phyloP scores from a whole-genome alignment of 2,888 invertebrate species.

The Dasypolia templi region DNA sequence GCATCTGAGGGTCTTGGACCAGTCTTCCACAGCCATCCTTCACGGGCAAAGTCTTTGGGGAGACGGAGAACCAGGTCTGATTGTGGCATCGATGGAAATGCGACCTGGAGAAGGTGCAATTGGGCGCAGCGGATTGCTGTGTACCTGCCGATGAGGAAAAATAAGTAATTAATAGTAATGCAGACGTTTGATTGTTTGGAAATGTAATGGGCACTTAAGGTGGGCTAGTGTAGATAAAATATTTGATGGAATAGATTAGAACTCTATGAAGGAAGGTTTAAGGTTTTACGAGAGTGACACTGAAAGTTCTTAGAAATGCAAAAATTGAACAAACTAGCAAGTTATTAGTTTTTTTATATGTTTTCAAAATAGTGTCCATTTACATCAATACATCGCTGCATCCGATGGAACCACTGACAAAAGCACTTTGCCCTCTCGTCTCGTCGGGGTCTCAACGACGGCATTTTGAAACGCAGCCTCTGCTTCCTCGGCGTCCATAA shows the following conservation, averaged over 20 bases:
- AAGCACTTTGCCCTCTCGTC: too few species aligned
- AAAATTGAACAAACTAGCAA: too few species aligned
- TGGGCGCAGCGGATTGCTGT: slow-evolving; percentile 96
- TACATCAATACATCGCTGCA: too few species aligned
- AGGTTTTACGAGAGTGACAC: too few species aligned
- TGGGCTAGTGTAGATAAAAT: neutral
- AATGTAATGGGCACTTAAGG: neutral
- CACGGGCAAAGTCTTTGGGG: slow-evolving; percentile 95
- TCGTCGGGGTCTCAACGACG: too few species aligned
- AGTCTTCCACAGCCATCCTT: slow-evolving; percentile 97
- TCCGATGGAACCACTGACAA: too few species aligned
- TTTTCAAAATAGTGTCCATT: too few species aligned
- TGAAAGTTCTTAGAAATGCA: too few species aligned
- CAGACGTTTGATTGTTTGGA: neutral
- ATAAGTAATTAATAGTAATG: neutral
- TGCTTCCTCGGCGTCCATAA: too few species aligned
- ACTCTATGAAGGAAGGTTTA: neutral
- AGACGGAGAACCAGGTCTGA: slow-evolving; percentile 93
- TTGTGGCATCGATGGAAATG: slow-evolving; percentile 94
- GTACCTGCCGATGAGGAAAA: slow-evolving; percentile 85
- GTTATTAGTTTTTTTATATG: too few species aligned
- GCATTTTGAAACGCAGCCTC: too few species aligned
- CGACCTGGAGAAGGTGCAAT: slow-evolving; percentile 95
- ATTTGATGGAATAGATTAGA: neutral
- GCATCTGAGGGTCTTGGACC: slow-evolving; percentile 95